A percentile compares a stretch with the other conserved stretches of the same genome.
phyloP scores from a whole-genome alignment of 2,888 invertebrate genomes.

The Leucoptera coffeella region DNA sequence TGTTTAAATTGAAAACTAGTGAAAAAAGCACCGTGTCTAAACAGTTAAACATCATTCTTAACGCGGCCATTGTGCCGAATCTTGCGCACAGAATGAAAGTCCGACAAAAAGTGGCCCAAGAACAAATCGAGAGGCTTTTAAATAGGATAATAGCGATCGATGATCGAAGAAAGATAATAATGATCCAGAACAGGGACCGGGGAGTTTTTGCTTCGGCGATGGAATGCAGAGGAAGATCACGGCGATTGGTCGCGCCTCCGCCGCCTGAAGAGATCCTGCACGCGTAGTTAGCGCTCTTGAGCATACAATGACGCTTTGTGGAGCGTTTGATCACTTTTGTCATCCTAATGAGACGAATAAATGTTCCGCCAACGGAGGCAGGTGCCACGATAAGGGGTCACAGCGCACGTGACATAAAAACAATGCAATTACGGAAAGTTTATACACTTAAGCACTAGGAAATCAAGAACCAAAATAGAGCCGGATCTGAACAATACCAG shows the following conservation, averaged over 20 bases:
- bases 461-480: too few species aligned
- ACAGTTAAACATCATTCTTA: constrained; percentile 52
- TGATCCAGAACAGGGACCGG: constrained; percentile 28
- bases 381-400: too few species aligned
- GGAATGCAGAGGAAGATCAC: constrained; percentile 27
- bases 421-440: too few species aligned
- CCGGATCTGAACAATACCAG: too few species aligned
- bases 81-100: constrained; percentile 27
- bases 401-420: constrained; percentile 41
- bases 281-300: constrained; percentile 46
- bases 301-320: constrained; percentile 26
- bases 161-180: constrained; percentile 50
- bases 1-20: constrained; percentile 46
- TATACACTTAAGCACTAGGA: too few species aligned
- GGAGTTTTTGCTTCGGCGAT: constrained; percentile 26
- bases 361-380: too few species aligned
- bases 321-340: constrained; percentile 40
- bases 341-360: constrained; percentile 43
- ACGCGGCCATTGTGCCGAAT: constrained; percentile 33
- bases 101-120: constrained; percentile 26
- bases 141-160: constrained; percentile 51
- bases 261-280: constrained; percentile 41
- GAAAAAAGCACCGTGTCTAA: constrained; percentile 51
- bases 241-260: constrained; percentile 46
- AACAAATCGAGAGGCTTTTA: constrained; percentile 51